Conservation (phyloP, 2,888 invertebrate genomes). For the Himalopsyche japonica region DNA sequence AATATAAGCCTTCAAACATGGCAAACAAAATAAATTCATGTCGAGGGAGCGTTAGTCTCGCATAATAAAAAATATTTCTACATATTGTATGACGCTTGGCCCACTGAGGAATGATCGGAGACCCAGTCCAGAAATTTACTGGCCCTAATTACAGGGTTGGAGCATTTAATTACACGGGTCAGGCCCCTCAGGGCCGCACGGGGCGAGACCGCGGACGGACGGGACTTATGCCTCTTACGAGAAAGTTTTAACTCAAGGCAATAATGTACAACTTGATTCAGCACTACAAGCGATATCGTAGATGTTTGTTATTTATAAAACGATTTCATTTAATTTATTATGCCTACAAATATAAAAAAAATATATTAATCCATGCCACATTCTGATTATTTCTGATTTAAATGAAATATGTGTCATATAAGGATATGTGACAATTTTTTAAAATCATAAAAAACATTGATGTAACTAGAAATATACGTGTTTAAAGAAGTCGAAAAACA, state of each 20-base stretch:
- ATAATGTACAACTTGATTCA: not conserved
- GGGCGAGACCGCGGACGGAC: not conserved
- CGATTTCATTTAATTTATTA: too few species aligned
- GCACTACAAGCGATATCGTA: not conserved
- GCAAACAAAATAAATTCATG: not conserved
- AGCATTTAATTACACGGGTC: slow-evolving; percentile 78
- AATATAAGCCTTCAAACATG: not conserved
- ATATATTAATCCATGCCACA: too few species aligned
- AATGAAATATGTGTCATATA: too few species aligned
- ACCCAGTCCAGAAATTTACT: slow-evolving; percentile 74
- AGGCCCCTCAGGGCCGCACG: slow-evolving; percentile 43
- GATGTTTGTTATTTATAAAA: not conserved
- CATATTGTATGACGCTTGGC: slow-evolving; percentile 27
- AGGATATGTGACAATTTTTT: too few species aligned
- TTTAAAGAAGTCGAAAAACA: too few species aligned
- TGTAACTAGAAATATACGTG: too few species aligned
- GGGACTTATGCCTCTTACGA: not conserved
- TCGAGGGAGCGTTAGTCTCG: not conserved
- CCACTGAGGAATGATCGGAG: slow-evolving; percentile 9
- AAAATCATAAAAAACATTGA: too few species aligned
- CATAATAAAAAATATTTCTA: not conserved
- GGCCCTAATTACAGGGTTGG: slow-evolving; percentile 84
- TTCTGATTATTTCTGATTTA: too few species aligned
- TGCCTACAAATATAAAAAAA: too few species aligned
- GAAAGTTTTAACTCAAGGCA: not conserved